Evolutionary conservation across 2,113 vertebrate species (phyloP), one percentile per base, ranked within the genome.

Genomic region (Oenanthe oenanthe): DNA sequence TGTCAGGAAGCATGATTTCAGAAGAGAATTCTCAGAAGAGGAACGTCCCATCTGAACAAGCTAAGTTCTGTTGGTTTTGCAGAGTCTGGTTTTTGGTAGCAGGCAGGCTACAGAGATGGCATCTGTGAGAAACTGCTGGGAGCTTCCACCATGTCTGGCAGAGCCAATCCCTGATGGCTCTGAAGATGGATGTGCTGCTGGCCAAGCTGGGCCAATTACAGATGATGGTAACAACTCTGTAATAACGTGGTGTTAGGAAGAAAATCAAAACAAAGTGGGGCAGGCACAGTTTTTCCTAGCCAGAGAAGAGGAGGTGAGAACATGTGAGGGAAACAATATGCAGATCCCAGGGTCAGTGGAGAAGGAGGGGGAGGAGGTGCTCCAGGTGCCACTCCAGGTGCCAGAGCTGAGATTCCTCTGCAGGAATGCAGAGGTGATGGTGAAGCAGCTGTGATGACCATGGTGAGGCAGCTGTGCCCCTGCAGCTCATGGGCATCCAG

Each of bases 81-180:
- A 71, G 1, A 2, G 50, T 38, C 40, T 84, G 22, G 11, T 12
- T 18, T 73, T 56, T 56, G 28, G 29, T 24, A n/a, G 40, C 7
- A 4, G n/a, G 28, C 13, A 1, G 14, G 7, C 26, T 31, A 26
- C 0, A 0, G 80, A 62, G 14, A 17, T 54, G 38, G 10, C 21
- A 26, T 9, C 67, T 72, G 32, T 53, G 58, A 73, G 58, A 22
- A 38, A n/a, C 32, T 72, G 48, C 58, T 47, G 0, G 18, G 56
- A 84, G 58, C 18, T 73, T 62, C 68, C 48, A 63, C 16, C 32
- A 12, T 7, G 40, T 32, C 57, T 4, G 3, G n/a, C 48, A 63
- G 48, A 63, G n/a, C 2, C 58, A 32, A 4, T 22, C 28, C 13
- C n/a, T 47, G 58, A n/a, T 54, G 48, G 68, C 48, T 47, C 48